phyloP scores from a whole-genome alignment of 2,888 invertebrate species.

The Ormia ochracea region DNA sequence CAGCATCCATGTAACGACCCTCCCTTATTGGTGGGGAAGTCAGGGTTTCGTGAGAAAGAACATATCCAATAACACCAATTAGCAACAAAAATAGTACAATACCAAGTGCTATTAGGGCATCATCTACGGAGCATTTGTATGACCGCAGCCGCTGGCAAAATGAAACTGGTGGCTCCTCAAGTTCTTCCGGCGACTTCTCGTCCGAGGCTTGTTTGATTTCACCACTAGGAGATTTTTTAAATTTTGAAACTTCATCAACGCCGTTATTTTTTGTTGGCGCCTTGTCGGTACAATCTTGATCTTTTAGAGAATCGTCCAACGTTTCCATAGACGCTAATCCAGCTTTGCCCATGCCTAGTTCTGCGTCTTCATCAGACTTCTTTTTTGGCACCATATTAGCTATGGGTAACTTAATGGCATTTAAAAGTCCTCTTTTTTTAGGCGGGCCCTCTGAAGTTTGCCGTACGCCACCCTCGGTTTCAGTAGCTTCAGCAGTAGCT shows the following conservation, averaged over 20 bases:
- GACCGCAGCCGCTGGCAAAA: slow-evolving; percentile 80
- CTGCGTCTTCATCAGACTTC: slow-evolving; percentile 78
- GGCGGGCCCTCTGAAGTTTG: slow-evolving; percentile 67
- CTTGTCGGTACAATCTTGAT: slow-evolving; percentile 80
- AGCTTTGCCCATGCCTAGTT: slow-evolving; percentile 80
- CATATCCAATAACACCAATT: slow-evolving; percentile 81
- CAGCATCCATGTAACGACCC: slow-evolving; percentile 84
- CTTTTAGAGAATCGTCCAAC: slow-evolving; percentile 83
- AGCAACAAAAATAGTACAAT: slow-evolving; percentile 80
- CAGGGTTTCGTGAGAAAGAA: slow-evolving; percentile 80
- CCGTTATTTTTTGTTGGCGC: slow-evolving; percentile 78
- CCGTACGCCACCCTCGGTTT: slow-evolving; percentile 65
- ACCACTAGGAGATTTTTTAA: slow-evolving; percentile 77
- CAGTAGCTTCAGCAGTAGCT: slow-evolving; percentile 71
- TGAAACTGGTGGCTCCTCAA: slow-evolving; percentile 73
- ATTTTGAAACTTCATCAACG: slow-evolving; percentile 84
- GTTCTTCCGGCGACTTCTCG: slow-evolving; percentile 71
- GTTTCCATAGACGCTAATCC: slow-evolving; percentile 90
- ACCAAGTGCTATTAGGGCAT: slow-evolving; percentile 79
- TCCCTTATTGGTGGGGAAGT: slow-evolving; percentile 82
- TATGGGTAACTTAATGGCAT: slow-evolving; percentile 82
- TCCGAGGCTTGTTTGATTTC: slow-evolving; percentile 70
- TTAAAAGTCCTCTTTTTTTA: slow-evolving; percentile 78
- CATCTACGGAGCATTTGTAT: slow-evolving; percentile 83
- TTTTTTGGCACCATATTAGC: slow-evolving; percentile 80